Conservation (phyloP, 2,797 vertebrate genomes). For the Pseudochromis fuscus region DNA sequence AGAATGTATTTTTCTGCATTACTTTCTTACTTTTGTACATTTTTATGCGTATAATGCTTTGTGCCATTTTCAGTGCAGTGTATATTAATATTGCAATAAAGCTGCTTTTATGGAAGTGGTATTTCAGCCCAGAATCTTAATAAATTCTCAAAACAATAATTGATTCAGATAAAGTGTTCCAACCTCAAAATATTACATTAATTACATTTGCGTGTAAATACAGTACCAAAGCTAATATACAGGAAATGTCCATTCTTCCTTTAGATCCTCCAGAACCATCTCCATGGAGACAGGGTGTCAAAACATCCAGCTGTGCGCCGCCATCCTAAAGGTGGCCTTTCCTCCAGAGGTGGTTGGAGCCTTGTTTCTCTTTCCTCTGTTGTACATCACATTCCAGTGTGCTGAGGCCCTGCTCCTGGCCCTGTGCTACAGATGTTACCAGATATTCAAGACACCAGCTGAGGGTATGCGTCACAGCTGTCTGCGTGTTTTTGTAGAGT, state of each 20-base stretch:
- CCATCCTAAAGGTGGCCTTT: slow-evolving; percentile 88
- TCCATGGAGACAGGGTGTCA: slow-evolving; percentile 91
- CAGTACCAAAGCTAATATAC: too few relatives aligned
- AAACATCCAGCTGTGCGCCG: slow-evolving; percentile 87
- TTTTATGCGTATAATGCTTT: too few relatives aligned
- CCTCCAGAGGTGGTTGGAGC: slow-evolving; percentile 82
- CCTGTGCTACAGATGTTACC: slow-evolving; percentile 81
- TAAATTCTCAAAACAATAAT: neutral
- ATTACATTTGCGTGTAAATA: neutral
- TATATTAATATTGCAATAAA: neutral
- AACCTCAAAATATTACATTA: neutral
- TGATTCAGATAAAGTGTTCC: too few relatives aligned
- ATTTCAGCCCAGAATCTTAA: neutral
- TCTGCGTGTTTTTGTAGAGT: slow-evolving; percentile 25
- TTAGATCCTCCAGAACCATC: slow-evolving; percentile 84
- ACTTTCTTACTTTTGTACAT: neutral
- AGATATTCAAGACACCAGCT: slow-evolving; percentile 70
- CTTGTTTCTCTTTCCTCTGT: slow-evolving; percentile 89
- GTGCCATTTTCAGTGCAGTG: too few relatives aligned
- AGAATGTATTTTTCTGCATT: neutral
- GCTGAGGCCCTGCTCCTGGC: slow-evolving; percentile 85
- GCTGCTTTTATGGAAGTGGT: neutral
- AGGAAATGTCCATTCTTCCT: too few relatives aligned
- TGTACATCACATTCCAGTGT: slow-evolving; percentile 87
- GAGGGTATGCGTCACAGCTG: slow-evolving; percentile 79